Percentiles rank a stretch among this genome's conserved stretches.
phyloP scores from a whole-genome alignment of 92 coral and sea anemone species.

The Isaurus tuberculatus region DNA sequence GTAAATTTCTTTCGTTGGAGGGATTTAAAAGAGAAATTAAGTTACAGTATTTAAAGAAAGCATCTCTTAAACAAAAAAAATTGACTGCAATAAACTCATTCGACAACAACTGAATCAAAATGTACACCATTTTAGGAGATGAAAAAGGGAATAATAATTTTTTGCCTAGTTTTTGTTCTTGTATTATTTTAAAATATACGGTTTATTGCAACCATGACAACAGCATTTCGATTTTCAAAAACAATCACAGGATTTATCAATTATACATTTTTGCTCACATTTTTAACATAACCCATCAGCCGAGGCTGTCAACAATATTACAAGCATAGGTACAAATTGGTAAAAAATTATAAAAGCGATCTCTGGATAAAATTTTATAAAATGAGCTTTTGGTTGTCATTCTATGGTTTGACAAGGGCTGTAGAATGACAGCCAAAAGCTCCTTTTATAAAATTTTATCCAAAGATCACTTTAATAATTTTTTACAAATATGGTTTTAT shows the following conservation, averaged over 20 bases:
- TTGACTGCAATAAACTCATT: conserved; percentile 1
- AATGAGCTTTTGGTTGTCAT: neutral
- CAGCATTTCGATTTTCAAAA: conserved; percentile 9
- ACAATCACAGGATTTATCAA: neutral
- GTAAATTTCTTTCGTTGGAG: conserved; percentile 7
- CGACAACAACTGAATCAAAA: conserved; percentile 1
- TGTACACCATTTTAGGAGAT: neutral
- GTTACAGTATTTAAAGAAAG: conserved; percentile 9
- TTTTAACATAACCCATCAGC: conserved; percentile 1
- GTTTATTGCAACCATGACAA: conserved; percentile 10
- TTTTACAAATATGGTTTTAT: no score
- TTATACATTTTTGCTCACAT: conserved; percentile 9
- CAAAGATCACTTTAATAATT: no score
- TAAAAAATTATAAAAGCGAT: neutral
- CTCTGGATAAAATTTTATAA: neutral
- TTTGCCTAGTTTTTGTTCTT: conserved; percentile 1
- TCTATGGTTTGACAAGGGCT: neutral
- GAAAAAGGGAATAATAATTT: no score
- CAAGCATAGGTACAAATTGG: neutral
- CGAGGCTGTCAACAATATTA: neutral
- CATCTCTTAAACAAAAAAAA: conserved; percentile 5
- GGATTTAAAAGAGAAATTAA: conserved; percentile 1
- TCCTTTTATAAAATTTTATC: no score
- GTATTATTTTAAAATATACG: conserved; percentile 4
- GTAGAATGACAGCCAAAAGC: neutral